phyloP scores from a whole-genome alignment of 2,888 invertebrate species.

The Encarsia formosa region DNA sequence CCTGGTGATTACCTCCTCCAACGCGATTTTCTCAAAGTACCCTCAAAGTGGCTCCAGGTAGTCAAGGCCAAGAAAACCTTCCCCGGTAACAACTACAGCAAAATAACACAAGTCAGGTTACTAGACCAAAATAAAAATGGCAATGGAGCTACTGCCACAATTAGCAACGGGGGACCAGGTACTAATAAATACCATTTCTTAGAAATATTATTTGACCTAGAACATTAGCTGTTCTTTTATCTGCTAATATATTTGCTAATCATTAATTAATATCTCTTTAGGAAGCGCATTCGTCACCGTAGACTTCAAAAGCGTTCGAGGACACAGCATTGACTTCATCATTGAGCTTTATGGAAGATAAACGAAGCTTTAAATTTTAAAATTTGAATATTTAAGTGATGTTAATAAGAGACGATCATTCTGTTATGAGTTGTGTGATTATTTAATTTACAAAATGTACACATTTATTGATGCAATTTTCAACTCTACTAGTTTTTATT shows the following conservation, averaged over 20 bases:
- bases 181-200: too few species aligned
- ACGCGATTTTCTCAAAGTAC: too few species aligned
- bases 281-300: neutral
- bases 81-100: slow-evolving; percentile 2
- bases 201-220: too few species aligned
- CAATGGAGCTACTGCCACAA: neutral
- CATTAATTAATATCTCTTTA: too few species aligned
- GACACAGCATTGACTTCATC: slow-evolving; percentile 20
- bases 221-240: too few species aligned
- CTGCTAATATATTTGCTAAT: too few species aligned
- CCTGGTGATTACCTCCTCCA: too few species aligned
- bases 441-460: neutral
- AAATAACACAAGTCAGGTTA: neutral
- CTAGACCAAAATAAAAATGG: neutral
- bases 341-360: neutral
- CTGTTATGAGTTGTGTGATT: too few species aligned
- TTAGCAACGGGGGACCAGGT: neutral
- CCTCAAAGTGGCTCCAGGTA: neutral
- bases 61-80: slow-evolving; percentile 8
- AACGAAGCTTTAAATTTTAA: too few species aligned
- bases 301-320: slow-evolving; percentile 4
- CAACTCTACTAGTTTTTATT: neutral
- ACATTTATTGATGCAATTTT: neutral
- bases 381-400: too few species aligned
- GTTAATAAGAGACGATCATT: too few species aligned